These are phyloP conservation scores for Aleiodes sp. DNA, from an alignment of 1,140 invertebrate genomes.

Conservation along the genomic window DNA sequence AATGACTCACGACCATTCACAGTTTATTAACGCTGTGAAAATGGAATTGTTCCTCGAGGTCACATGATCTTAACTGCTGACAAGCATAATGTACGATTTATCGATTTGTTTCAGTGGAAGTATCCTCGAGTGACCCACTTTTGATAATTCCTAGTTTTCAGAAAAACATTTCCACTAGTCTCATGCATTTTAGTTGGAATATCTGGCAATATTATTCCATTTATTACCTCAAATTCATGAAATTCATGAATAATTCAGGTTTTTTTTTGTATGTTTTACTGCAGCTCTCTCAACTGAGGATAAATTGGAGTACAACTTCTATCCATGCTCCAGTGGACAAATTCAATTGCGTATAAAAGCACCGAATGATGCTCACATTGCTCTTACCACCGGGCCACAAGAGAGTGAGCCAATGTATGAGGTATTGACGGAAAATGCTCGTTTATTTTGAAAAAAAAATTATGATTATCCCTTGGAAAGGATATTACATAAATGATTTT, in stretches of 20 bases:
- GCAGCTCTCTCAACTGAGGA: conserved; percentile 80
- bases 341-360: conserved; percentile 80
- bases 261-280: conserved; percentile 47
- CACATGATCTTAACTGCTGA: not conserved
- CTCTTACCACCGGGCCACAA: conserved; percentile 72
- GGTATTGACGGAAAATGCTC: conserved; percentile 57
- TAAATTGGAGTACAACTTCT: conserved; percentile 83
- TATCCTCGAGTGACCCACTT: conserved; percentile 15
- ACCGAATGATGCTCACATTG: conserved; percentile 82
- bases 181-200: too few relatives aligned
- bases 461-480: not conserved
- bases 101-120: not conserved
- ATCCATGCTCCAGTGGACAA: conserved; percentile 72
- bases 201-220: not conserved
- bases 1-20: too few relatives aligned
- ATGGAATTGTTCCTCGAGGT: not conserved
- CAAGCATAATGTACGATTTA: conserved; percentile 8
- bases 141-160: not conserved
- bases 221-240: not conserved
- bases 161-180: not conserved
- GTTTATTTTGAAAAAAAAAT: not conserved
- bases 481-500: not conserved
- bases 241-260: too few relatives aligned
- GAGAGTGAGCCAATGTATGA: conserved; percentile 81
- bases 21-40: not conserved